These are phyloP conservation scores for Mesorhabditis belari DNA, from an alignment of 2,888 invertebrate species.

Conservation along the genomic window DNA sequence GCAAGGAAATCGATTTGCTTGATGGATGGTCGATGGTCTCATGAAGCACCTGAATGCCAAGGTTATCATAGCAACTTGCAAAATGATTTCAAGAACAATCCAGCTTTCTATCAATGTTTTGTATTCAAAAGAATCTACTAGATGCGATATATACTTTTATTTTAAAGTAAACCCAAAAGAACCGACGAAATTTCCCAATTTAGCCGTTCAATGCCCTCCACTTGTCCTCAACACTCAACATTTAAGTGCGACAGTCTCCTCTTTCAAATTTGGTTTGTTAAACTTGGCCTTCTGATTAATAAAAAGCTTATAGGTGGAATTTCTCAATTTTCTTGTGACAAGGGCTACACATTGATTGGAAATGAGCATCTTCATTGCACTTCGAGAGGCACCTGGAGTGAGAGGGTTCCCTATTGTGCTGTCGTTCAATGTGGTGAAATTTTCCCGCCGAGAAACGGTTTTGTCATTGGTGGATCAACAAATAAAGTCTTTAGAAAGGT, in stretches of 20 bases:
- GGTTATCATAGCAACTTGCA: slow-evolving; percentile 54
- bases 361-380: slow-evolving; percentile 41
- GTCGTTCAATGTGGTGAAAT: slow-evolving; percentile 26
- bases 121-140: not conserved
- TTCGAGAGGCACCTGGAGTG: slow-evolving; percentile 41
- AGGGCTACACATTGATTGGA: slow-evolving; percentile 37
- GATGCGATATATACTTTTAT: not conserved
- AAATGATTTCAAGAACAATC: not conserved
- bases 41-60: slow-evolving; percentile 80
- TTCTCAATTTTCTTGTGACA: not conserved
- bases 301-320: slow-evolving; percentile 4
- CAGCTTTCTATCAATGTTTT: not conserved
- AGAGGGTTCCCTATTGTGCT: slow-evolving; percentile 38
- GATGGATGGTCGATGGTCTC: slow-evolving; percentile 87
- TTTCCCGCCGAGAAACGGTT: slow-evolving; percentile 27
- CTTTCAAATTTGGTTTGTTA: slow-evolving; percentile 59
- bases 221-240: slow-evolving; percentile 30
- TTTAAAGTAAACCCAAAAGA: not conserved
- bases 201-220: slow-evolving; percentile 45
- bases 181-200: slow-evolving; percentile 1
- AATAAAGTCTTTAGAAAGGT: slow-evolving; percentile 25
- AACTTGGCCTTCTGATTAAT: slow-evolving; percentile 10
- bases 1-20: slow-evolving; percentile 69
- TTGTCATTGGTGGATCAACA: slow-evolving; percentile 23
- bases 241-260: slow-evolving; percentile 35